Percentiles rank a stretch among this genome's conserved stretches.
These are phyloP conservation scores for Zaprionus bogoriensis DNA, from an alignment of 2,888 invertebrate species.

Conservation along the genomic window DNA sequence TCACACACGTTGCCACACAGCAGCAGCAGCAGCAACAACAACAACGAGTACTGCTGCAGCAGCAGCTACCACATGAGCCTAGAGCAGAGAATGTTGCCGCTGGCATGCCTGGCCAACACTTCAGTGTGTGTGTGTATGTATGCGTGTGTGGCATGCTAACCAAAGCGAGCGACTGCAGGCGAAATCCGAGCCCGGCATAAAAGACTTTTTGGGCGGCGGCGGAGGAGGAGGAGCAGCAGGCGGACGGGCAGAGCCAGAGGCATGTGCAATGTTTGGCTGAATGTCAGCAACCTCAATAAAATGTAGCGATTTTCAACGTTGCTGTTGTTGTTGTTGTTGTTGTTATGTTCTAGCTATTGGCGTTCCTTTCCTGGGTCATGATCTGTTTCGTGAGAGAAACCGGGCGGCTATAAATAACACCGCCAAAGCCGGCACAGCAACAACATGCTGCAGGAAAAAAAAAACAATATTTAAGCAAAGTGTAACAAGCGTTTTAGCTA, in stretches of 20 bases:
- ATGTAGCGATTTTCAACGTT: constrained; percentile 79
- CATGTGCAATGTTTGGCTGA: constrained; percentile 59
- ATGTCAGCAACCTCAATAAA: constrained; percentile 80
- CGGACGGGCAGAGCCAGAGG: constrained; percentile 16
- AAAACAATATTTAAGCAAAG: too few species aligned
- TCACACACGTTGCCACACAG: constrained; percentile 45
- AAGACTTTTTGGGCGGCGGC: constrained; percentile 47
- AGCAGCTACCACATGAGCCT: constrained; percentile 44
- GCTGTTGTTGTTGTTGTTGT: constrained; percentile 78
- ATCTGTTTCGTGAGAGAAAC: constrained; percentile 69
- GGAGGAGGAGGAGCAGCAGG: not conserved
- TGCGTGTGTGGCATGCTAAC: constrained; percentile 32
- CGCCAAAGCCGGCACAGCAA: constrained; percentile 12
- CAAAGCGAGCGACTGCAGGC: constrained; percentile 15
- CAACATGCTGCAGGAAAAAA: constrained; percentile 22
- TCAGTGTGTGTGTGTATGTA: constrained; percentile 16
- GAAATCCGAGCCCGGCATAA: constrained; percentile 32
- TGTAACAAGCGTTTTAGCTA: constrained; percentile 36
- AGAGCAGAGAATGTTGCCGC: constrained; percentile 54
- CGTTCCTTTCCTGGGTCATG: constrained; percentile 82
- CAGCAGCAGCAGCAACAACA: constrained; percentile 18
- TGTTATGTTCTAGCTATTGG: too few species aligned
- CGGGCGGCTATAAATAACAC: constrained; percentile 62
- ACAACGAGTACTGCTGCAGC: constrained; percentile 4
- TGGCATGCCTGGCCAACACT: constrained; percentile 57